phyloP scores from a whole-genome alignment of 2,888 invertebrate genomes.

The Horisme vitalbata region DNA sequence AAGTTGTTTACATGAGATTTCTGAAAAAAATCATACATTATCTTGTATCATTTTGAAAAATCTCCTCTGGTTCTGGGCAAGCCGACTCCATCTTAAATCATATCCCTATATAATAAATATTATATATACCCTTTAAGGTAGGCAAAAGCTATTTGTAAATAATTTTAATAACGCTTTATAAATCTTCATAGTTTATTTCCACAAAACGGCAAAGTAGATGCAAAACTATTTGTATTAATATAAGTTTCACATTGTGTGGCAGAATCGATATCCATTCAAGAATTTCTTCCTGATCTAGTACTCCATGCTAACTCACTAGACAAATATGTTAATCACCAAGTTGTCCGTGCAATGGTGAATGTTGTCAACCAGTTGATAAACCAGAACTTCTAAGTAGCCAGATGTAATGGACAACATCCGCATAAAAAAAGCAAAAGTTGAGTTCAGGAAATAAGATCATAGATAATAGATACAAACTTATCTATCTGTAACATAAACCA shows the following conservation, averaged over 20 bases:
- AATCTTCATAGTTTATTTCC: too few species aligned
- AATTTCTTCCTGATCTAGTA: slow-evolving; percentile 23
- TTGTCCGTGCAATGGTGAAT: slow-evolving; percentile 19
- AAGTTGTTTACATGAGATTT: slow-evolving; percentile 6
- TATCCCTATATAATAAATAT: too few species aligned
- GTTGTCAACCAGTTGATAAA: slow-evolving; percentile 22
- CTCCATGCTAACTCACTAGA: slow-evolving; percentile 21
- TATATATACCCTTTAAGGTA: too few species aligned
- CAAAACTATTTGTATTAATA: background rate
- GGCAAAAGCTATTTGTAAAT: too few species aligned
- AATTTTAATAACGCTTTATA: too few species aligned
- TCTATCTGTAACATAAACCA: too few species aligned
- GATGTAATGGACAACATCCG: slow-evolving; percentile 11
- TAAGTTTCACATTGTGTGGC: slow-evolving; percentile 11
- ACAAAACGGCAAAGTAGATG: too few species aligned
- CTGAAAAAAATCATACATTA: too few species aligned
- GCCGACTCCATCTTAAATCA: too few species aligned
- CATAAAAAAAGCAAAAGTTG: background rate
- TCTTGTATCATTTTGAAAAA: too few species aligned
- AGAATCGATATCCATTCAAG: slow-evolving; percentile 13
- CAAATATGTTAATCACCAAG: slow-evolving; percentile 20
- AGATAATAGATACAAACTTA: background rate
- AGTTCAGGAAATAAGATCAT: slow-evolving; percentile 9
- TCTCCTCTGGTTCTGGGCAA: too few species aligned
- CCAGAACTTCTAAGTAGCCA: slow-evolving; percentile 8